Evolutionary conservation across 2,797 vertebrate species (phyloP).

Genomic region (Glyptemys insculpta): DNA sequence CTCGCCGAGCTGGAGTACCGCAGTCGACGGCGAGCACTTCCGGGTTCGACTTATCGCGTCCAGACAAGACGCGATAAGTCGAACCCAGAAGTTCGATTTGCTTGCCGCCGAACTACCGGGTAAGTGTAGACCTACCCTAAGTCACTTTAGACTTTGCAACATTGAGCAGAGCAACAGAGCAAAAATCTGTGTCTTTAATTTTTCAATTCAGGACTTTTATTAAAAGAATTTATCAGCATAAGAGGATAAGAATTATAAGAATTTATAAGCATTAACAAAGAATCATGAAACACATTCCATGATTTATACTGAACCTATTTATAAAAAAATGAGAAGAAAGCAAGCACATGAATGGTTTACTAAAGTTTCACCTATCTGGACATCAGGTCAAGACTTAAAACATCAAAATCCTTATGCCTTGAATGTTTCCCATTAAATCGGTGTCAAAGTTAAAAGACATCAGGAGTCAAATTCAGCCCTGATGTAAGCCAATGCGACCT

Average conservation of each 20-base stretch:
- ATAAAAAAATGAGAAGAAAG: neutral
- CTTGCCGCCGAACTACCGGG: too few species aligned
- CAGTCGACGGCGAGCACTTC: too few species aligned
- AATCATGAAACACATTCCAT: neutral
- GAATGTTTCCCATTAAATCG: conserved; percentile 64
- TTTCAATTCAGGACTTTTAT: neutral
- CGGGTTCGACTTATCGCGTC: too few species aligned
- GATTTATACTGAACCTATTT: neutral
- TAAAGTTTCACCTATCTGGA: conserved; percentile 1
- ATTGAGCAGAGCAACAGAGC: neutral
- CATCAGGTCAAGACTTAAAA: neutral
- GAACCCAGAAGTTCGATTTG: too few species aligned
- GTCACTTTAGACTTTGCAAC: neutral
- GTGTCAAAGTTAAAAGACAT: conserved; percentile 52
- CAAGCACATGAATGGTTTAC: neutral
- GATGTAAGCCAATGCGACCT: conserved; percentile 6
- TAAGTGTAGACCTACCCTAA: too few species aligned
- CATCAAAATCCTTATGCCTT: conserved; percentile 76
- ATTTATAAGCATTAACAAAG: neutral
- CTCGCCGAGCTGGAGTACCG: too few species aligned
- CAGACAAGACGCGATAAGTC: too few species aligned
- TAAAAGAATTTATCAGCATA: neutral
- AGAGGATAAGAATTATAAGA: too few species aligned
- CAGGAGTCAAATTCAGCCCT: conserved; percentile 63
- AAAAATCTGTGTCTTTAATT: neutral